Evolutionary conservation across 2,113 vertebrate species (phyloP).

Genomic region (cattle (Bos taurus)): ARS-UCD2.0 NC_037351.1:59695501-59696000

Average conservation of each 20-base stretch:
- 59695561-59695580: too few species aligned
- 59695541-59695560: not conserved
- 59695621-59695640: constrained; percentile 25
- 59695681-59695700: not conserved
- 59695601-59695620: not conserved
- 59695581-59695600: not conserved
- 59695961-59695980: not conserved
- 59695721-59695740: not conserved
- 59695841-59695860: not conserved
- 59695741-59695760: not conserved
- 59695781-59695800: not conserved
- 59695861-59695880: not conserved
- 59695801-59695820: not conserved
- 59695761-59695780: not conserved
- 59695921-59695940: not conserved
- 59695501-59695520: not conserved
- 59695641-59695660: constrained; percentile 96
- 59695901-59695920: not conserved
- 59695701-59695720: not conserved
- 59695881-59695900: not conserved
- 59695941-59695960: not conserved
- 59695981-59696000: not conserved
- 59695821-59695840: not conserved
- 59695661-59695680: constrained; percentile 82
- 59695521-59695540: not conserved